Percentiles rank a stretch among this genome's conserved stretches.
phyloP scores from a whole-genome alignment of 2,888 invertebrate genomes.

The Venusia cambrica region DNA sequence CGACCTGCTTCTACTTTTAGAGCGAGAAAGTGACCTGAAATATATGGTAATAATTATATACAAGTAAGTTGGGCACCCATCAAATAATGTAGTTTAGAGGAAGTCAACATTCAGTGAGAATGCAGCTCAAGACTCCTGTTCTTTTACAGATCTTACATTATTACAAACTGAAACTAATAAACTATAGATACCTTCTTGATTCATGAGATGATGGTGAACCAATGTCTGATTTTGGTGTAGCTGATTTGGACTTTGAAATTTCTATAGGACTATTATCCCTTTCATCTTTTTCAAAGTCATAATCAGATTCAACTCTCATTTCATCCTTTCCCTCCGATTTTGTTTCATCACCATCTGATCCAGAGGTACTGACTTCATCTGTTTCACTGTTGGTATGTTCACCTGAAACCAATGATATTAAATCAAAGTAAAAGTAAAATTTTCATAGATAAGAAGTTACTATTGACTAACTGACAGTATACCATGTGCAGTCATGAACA shows the following conservation, averaged over 20 bases:
- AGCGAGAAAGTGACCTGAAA: constrained; percentile 63
- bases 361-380: constrained; percentile 71
- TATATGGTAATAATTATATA: constrained; percentile 5
- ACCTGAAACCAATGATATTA: constrained; percentile 45
- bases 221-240: constrained; percentile 52
- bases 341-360: constrained; percentile 63
- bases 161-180: constrained; percentile 1
- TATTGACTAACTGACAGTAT: no score
- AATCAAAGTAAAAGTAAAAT: constrained; percentile 9
- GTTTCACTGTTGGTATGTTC: constrained; percentile 75
- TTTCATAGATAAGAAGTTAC: no score
- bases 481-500: not conserved
- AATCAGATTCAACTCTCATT: constrained; percentile 47
- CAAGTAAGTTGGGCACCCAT: no score
- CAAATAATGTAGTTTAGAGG: no score
- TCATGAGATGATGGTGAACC: constrained; percentile 59
- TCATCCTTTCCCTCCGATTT: constrained; percentile 60
- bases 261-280: constrained; percentile 46
- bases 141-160: no score
- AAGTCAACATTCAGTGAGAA: no score
- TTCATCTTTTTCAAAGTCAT: constrained; percentile 63
- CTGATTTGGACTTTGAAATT: constrained; percentile 61
- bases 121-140: no score
- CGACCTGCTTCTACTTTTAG: constrained; percentile 74
- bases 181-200: constrained; percentile 52